Conservation (phyloP, 2,888 invertebrate species). For the Lacanobia wlatinum region DNA sequence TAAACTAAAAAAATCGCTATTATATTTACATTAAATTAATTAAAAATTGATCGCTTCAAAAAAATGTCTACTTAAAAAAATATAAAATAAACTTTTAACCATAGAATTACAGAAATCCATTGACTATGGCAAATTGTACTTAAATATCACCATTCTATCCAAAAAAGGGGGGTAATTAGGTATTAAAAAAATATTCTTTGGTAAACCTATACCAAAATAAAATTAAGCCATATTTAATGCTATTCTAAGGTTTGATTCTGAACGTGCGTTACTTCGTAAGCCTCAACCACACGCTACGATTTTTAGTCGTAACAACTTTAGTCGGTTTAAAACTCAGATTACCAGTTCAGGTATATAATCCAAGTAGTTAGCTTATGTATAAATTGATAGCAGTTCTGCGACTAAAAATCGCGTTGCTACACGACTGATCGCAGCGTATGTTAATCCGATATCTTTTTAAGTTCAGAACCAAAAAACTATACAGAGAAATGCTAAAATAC, state of each 20-base stretch:
- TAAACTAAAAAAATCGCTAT: constrained; percentile 58
- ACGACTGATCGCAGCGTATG: constrained; percentile 45
- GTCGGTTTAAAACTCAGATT: constrained; percentile 7
- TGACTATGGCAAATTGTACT: constrained; percentile 82
- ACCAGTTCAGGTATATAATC: constrained; percentile 21
- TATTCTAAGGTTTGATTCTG: constrained; percentile 63
- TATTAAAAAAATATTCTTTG: constrained; percentile 76
- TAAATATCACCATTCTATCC: constrained; percentile 77
- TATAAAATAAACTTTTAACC: constrained; percentile 69
- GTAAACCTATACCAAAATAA: constrained; percentile 73
- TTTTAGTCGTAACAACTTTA: constrained; percentile 33
- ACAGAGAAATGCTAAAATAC: constrained; percentile 67
- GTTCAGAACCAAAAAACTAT: constrained; percentile 62
- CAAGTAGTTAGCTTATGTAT: not conserved
- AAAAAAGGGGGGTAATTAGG: constrained; percentile 56
- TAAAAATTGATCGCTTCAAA: constrained; percentile 66
- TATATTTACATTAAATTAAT: constrained; percentile 72
- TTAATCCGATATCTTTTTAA: constrained; percentile 13
- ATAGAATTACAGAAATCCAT: constrained; percentile 70
- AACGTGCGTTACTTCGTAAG: constrained; percentile 46
- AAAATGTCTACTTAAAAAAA: constrained; percentile 74
- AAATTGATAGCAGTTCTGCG: constrained; percentile 1
- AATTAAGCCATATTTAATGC: constrained; percentile 65
- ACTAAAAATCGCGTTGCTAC: constrained; percentile 6
- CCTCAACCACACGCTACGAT: constrained; percentile 55